phyloP scores from a whole-genome alignment of 1,140 invertebrate genomes.

The Nasonia giraulti region DNA sequence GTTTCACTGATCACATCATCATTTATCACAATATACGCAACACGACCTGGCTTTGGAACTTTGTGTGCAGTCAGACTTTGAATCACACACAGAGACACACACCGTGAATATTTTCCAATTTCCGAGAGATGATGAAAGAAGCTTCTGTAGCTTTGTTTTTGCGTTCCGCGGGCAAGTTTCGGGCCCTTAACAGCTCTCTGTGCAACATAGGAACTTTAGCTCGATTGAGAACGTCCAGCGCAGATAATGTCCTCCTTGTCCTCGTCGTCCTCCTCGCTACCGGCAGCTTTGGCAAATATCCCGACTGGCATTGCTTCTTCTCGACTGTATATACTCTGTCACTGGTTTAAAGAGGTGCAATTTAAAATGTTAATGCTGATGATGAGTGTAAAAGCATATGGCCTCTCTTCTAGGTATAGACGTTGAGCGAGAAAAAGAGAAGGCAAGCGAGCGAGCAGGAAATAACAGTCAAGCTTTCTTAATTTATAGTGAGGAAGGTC shows the following conservation, averaged over 20 bases:
- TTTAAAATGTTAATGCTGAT: neutral
- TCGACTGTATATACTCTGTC: neutral
- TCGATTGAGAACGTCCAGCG: neutral
- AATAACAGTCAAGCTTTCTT: too few species aligned
- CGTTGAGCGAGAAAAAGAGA: too few species aligned
- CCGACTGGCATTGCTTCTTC: slow-evolving; percentile 23
- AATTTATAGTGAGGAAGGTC: too few species aligned
- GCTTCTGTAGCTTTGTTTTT: too few species aligned
- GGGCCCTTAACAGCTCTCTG: neutral
- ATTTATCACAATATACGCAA: slow-evolving; percentile 23
- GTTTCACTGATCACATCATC: neutral
- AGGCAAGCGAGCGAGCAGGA: too few species aligned
- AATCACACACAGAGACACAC: too few species aligned
- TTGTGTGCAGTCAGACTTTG: neutral
- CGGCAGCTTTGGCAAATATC: neutral
- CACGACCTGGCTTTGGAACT: slow-evolving; percentile 26
- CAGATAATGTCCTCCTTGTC: slow-evolving; percentile 5
- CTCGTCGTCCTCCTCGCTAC: slow-evolving; percentile 20
- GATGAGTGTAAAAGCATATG: neutral
- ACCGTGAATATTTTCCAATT: too few species aligned
- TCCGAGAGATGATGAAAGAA: too few species aligned
- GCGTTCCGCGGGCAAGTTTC: too few species aligned
- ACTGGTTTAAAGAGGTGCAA: neutral
- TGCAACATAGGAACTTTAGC: neutral
- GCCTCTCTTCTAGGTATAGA: too few species aligned